These are phyloP conservation scores for Zosterops hypoxanthus DNA, from an alignment of 2,113 vertebrate genomes.

Conservation along the genomic window DNA sequence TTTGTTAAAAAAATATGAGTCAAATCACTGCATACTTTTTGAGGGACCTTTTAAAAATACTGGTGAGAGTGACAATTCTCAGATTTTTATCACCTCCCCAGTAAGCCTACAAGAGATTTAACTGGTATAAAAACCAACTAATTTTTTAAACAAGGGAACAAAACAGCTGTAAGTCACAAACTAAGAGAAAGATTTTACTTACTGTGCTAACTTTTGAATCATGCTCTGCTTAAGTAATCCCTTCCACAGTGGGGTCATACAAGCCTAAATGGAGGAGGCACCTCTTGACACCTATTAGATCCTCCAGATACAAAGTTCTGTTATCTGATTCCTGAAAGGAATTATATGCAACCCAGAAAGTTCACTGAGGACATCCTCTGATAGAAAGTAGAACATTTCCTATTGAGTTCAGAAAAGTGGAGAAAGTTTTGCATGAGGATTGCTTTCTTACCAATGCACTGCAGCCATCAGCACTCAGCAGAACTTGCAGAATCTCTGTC, in stretches of 20 bases:
- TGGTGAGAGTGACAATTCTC: not conserved
- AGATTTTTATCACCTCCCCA: not conserved
- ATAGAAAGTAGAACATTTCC: not conserved
- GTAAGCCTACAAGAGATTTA: not conserved
- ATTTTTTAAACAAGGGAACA: not conserved
- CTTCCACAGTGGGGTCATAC: not conserved
- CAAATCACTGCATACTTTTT: not conserved
- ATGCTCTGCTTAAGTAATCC: not conserved
- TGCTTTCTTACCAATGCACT: not conserved
- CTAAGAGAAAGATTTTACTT: not conserved
- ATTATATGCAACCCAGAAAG: not conserved
- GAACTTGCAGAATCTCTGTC: not conserved
- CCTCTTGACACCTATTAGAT: not conserved
- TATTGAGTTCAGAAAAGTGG: not conserved
- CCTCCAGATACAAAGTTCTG: not conserved
- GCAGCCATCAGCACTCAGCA: not conserved
- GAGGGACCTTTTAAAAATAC: not conserved
- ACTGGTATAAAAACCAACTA: not conserved
- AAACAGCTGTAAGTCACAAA: not conserved
- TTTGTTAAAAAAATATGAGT: not conserved
- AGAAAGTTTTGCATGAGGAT: not conserved
- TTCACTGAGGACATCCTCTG: not conserved
- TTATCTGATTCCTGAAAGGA: not conserved
- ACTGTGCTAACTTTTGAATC: not conserved
- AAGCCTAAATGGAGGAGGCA: not conserved